A percentile compares a stretch with the other conserved stretches of the same genome.
Evolutionary conservation across 2,113 vertebrate species (phyloP).

Genomic region (Rhea americana): DNA sequence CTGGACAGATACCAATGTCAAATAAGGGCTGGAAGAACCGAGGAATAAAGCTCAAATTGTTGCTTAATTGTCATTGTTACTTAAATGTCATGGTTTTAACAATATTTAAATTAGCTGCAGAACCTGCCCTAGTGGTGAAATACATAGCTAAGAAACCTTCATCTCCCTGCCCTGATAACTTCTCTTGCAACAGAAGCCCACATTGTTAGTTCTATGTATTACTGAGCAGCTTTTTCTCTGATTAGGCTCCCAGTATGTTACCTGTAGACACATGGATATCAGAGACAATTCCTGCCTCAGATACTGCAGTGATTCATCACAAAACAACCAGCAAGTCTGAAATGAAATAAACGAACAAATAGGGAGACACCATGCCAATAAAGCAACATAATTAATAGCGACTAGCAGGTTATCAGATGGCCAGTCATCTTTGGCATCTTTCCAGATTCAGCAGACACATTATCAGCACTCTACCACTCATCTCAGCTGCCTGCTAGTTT

Average conservation of each 20-base stretch:
- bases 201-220: not conserved
- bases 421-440: not conserved
- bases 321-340: not conserved
- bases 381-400: not conserved
- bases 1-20: not conserved
- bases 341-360: not conserved
- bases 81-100: not conserved
- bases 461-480: not conserved
- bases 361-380: not conserved
- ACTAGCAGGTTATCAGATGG: not conserved
- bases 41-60: not conserved
- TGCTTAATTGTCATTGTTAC: not conserved
- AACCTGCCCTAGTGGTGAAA: not conserved
- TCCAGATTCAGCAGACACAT: not conserved
- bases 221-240: not conserved
- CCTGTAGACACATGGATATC: not conserved
- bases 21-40: not conserved
- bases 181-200: not conserved
- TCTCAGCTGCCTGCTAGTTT: not conserved
- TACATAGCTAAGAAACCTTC: not conserved
- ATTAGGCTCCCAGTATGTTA: not conserved
- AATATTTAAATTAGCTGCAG: not conserved
- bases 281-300: not conserved
- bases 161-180: not conserved
- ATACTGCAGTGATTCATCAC: not conserved